Evolutionary conservation across 2,888 invertebrate species (phyloP).

Genomic region (Steinernema scapterisci): DNA sequence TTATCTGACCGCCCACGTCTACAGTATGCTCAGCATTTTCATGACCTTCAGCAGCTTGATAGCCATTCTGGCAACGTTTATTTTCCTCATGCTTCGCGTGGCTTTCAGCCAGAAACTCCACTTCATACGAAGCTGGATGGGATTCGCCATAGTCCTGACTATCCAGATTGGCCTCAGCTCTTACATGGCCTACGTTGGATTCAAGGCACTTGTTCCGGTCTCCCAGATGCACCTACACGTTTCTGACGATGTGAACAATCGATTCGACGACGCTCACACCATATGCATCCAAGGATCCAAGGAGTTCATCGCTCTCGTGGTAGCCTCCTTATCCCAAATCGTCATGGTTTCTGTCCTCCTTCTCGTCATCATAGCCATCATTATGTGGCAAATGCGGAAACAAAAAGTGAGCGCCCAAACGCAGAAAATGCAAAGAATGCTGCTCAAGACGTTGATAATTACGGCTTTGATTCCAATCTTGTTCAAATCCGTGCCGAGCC

Average conservation of each 20-base stretch:
- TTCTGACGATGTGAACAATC: background rate
- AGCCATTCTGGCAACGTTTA: background rate
- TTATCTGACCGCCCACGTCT: background rate
- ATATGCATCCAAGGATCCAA: background rate
- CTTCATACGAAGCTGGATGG: background rate
- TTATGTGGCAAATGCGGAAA: background rate
- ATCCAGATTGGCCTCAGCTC: background rate
- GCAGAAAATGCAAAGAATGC: constrained; percentile 1
- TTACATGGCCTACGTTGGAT: background rate
- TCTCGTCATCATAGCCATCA: constrained; percentile 1
- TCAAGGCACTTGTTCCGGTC: background rate
- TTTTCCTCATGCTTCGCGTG: background rate
- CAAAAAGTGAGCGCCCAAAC: constrained; percentile 3
- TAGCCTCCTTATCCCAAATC: background rate
- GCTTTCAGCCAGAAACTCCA: background rate
- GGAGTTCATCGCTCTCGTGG: background rate
- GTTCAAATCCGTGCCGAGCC: background rate
- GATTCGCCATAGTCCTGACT: background rate
- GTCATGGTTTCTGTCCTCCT: background rate
- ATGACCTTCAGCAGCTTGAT: background rate
- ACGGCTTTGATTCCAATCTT: constrained; percentile 8
- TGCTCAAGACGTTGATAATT: background rate
- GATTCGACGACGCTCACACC: background rate
- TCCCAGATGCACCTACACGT: background rate
- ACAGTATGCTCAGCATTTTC: background rate